Evolutionary conservation across 2,888 invertebrate species (phyloP).

Genomic region (Aleiodes alternator): DNA sequence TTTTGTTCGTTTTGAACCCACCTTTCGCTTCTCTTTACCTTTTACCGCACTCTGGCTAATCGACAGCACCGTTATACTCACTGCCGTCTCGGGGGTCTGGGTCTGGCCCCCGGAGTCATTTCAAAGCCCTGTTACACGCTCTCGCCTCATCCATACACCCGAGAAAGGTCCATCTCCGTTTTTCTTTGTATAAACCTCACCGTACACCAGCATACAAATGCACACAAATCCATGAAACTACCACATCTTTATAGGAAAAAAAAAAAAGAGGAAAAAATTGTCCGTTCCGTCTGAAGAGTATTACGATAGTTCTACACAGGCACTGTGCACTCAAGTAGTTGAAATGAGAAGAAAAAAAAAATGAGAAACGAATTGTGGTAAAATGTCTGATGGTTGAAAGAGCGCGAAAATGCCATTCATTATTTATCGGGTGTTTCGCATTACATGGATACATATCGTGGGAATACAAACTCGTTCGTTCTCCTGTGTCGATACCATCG

Average conservation of each 20-base stretch:
- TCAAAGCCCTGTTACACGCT: slow-evolving; percentile 17
- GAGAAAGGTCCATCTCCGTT: slow-evolving; percentile 7
- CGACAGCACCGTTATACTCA: slow-evolving; percentile 34
- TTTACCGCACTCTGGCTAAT: slow-evolving; percentile 26
- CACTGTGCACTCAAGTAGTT: background rate
- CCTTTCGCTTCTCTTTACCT: background rate
- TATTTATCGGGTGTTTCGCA: slow-evolving; percentile 61
- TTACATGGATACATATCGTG: slow-evolving; percentile 52
- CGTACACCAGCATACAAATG: too few species aligned
- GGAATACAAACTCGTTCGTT: slow-evolving; percentile 56
- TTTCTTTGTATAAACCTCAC: background rate
- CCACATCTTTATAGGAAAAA: too few species aligned
- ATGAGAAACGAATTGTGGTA: slow-evolving; percentile 14
- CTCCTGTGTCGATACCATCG: slow-evolving; percentile 46
- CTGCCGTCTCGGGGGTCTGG: slow-evolving; percentile 14
- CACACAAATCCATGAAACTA: too few species aligned
- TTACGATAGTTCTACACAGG: background rate
- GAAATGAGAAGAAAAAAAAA: background rate
- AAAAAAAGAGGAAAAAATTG: too few species aligned
- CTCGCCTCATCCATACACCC: slow-evolving; percentile 6
- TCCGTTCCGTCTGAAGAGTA: background rate
- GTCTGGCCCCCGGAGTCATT: slow-evolving; percentile 13
- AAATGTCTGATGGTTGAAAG: slow-evolving; percentile 20
- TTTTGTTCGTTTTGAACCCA: background rate
- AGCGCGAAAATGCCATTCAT: slow-evolving; percentile 62